These are phyloP conservation scores for Sminthurinus aureus DNA, from an alignment of 2,888 invertebrate genomes.

Conservation along the genomic window DNA sequence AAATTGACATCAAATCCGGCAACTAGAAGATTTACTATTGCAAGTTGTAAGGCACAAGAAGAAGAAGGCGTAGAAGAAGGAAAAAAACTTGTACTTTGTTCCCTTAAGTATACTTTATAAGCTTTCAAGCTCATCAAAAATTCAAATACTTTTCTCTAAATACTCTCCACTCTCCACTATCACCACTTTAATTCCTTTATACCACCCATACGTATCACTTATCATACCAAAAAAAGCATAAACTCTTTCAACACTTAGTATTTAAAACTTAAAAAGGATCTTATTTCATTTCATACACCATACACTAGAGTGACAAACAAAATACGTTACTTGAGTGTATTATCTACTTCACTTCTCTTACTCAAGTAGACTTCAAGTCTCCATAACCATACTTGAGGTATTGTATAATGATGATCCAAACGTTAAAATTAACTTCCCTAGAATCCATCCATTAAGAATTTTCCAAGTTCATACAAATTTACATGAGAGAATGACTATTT, in stretches of 20 bases:
- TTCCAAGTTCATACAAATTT: neutral
- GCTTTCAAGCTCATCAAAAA: constrained; percentile 3
- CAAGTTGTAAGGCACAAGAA: neutral
- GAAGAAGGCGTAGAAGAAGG: neutral
- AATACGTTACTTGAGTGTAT: neutral
- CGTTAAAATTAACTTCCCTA: neutral
- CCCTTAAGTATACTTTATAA: neutral
- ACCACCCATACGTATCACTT: neutral
- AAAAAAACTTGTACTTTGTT: neutral
- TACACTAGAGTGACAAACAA: neutral
- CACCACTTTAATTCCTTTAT: neutral
- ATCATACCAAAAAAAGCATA: neutral
- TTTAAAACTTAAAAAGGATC: neutral
- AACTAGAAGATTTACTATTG: neutral
- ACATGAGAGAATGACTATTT: constrained; percentile 2
- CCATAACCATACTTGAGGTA: neutral
- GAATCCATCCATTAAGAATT: constrained; percentile 2
- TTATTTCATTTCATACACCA: neutral
- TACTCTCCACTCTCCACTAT: neutral
- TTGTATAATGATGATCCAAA: too few species aligned
- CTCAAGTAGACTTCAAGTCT: too few species aligned
- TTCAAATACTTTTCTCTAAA: neutral
- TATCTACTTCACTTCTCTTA: neutral
- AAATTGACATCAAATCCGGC: neutral
- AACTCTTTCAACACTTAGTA: neutral